Percentiles rank a stretch among this genome's conserved stretches.
Conservation (phyloP, 64 coral and sea anemone genomes). For the Stichodactyla mertensii region DNA sequence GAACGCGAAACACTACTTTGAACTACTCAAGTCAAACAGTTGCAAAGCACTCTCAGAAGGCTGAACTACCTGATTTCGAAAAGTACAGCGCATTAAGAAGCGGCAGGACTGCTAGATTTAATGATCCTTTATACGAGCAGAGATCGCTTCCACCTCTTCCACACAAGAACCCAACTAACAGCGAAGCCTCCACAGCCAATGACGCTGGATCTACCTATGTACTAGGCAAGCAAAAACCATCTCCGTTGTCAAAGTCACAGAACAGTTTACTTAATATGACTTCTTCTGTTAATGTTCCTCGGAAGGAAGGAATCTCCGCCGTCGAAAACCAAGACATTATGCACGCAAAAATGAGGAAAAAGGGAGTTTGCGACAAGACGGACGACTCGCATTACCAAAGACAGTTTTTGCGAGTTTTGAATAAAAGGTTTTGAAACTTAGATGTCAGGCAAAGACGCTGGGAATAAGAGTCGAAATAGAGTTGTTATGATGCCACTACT, state of each 20-base stretch:
- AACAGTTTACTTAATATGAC: not conserved
- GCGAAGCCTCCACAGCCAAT: not conserved
- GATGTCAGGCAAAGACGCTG: not conserved
- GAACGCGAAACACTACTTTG: not conserved
- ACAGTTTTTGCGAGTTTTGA: slow-evolving; percentile 79
- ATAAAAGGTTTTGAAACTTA: slow-evolving; percentile 61
- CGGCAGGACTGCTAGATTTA: not conserved
- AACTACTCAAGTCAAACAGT: not conserved
- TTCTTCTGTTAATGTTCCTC: not conserved
- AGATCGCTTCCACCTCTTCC: not conserved
- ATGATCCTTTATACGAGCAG: slow-evolving; percentile 6
- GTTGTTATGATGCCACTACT: too few species aligned
- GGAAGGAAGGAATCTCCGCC: not conserved
- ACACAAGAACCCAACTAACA: not conserved
- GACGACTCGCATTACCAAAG: slow-evolving; percentile 82
- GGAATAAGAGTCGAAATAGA: too few species aligned
- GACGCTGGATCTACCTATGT: not conserved
- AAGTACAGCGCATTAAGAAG: not conserved
- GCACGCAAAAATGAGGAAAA: slow-evolving; percentile 62
- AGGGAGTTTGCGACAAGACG: slow-evolving; percentile 65
- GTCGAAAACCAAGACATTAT: slow-evolving; percentile 31
- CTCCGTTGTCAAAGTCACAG: not conserved
- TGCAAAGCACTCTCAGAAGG: not conserved
- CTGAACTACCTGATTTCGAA: not conserved
- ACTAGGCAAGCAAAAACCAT: not conserved